Percentiles rank a stretch among this genome's conserved stretches.
phyloP scores from a whole-genome alignment of 2,888 invertebrate species.

The Antitype chi region DNA sequence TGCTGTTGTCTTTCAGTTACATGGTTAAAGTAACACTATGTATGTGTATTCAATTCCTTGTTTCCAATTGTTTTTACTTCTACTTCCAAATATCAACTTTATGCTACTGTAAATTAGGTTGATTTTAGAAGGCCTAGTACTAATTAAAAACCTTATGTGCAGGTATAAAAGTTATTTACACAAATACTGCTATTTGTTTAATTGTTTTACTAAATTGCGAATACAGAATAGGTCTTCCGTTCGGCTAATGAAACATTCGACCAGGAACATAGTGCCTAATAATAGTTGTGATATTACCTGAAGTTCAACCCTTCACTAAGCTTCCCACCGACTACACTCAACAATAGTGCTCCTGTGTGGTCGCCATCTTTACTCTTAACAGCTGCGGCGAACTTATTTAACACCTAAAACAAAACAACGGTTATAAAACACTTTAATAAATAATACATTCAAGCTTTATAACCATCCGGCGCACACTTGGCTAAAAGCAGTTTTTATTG shows the following conservation, averaged over 20 bases:
- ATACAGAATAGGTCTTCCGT: neutral
- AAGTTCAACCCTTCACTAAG: conserved; percentile 99
- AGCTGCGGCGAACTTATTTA: conserved; percentile 82
- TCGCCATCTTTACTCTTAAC: conserved; percentile 78
- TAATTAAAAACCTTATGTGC: neutral
- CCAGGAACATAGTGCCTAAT: neutral
- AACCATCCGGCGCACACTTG: neutral
- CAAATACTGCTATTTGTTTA: no score
- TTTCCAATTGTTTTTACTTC: neutral
- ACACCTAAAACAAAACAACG: conserved; percentile 74
- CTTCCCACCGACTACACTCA: conserved; percentile 99
- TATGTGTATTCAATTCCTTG: neutral
- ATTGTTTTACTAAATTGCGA: neutral
- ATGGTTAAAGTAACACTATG: neutral
- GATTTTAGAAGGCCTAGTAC: neutral
- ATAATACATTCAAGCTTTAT: neutral
- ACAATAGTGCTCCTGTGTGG: conserved; percentile 94
- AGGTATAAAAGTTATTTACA: no score
- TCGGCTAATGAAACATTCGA: neutral
- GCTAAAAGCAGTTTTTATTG: neutral
- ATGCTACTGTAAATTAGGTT: neutral
- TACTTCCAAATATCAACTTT: neutral
- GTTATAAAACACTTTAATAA: neutral
- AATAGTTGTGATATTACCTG: conserved; percentile 75
- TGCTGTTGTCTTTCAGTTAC: neutral